Evolutionary conservation across 2,797 vertebrate species (phyloP).

Genomic region (Siniperca scherzeri): DNA sequence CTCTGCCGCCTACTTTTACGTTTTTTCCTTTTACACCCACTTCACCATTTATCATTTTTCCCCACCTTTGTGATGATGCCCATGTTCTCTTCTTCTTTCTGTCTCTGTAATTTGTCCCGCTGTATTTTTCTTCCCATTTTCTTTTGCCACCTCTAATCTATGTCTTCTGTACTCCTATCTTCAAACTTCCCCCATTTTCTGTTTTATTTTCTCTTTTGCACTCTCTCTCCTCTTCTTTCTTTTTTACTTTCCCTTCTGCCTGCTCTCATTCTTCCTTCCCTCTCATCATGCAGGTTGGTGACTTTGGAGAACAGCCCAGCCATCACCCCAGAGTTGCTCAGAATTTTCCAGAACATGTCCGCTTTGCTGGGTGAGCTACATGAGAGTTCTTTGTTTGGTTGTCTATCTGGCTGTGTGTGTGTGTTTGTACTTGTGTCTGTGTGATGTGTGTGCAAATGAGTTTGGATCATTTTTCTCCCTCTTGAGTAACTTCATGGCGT

Average conservation of each 20-base stretch:
- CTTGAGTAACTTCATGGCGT: neutral
- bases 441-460: neutral
- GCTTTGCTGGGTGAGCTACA: slow-evolving; percentile 92
- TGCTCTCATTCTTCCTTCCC: slow-evolving; percentile 30
- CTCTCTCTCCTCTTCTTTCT: neutral
- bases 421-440: neutral
- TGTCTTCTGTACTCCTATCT: slow-evolving; percentile 18
- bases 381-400: slow-evolving; percentile 33
- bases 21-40: slow-evolving; percentile 14
- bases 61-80: slow-evolving; percentile 13
- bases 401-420: neutral
- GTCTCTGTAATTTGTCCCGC: slow-evolving; percentile 45
- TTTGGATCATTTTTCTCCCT: neutral
- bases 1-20: neutral
- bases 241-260: slow-evolving; percentile 25
- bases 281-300: slow-evolving; percentile 89
- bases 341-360: slow-evolving; percentile 98
- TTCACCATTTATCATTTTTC: slow-evolving; percentile 18
- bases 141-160: slow-evolving; percentile 42
- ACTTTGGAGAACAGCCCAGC: slow-evolving; percentile 95
- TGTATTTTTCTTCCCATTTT: slow-evolving; percentile 30
- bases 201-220: slow-evolving; percentile 12
- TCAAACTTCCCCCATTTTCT: slow-evolving; percentile 17
- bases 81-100: slow-evolving; percentile 2
- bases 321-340: slow-evolving; percentile 93